phyloP scores from a whole-genome alignment of 2,797 vertebrate species.

The Anguilla megastoma region DNA sequence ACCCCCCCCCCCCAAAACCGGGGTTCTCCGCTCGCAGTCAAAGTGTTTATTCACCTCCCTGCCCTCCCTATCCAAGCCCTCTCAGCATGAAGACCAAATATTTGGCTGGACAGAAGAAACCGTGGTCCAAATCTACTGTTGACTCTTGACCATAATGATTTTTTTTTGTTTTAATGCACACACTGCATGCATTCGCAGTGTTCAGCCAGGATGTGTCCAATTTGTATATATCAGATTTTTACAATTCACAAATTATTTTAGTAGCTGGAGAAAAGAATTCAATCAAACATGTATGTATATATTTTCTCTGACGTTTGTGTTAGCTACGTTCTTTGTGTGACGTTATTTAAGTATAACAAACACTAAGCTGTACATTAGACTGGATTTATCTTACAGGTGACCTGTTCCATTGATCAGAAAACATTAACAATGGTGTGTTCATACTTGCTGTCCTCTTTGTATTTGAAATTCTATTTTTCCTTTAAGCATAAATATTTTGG shows the following conservation, averaged over 20 bases:
- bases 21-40: background rate
- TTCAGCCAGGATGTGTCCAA: slow-evolving; percentile 75
- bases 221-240: slow-evolving; percentile 95
- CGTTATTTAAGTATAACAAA: slow-evolving; percentile 62
- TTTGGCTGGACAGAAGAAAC: slow-evolving; percentile 54
- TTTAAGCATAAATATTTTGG: slow-evolving; percentile 43
- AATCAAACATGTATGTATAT: slow-evolving; percentile 71
- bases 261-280: slow-evolving; percentile 71
- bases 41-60: background rate
- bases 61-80: slow-evolving; percentile 1
- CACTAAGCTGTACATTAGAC: slow-evolving; percentile 64
- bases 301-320: slow-evolving; percentile 67
- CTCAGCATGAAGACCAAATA: slow-evolving; percentile 76
- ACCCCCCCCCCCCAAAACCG: background rate
- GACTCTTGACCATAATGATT: slow-evolving; percentile 56
- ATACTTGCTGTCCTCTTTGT: slow-evolving; percentile 37
- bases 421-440: slow-evolving; percentile 54
- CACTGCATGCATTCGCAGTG: slow-evolving; percentile 64
- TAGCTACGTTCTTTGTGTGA: slow-evolving; percentile 52
- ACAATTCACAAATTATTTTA: slow-evolving; percentile 94
- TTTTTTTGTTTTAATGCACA: slow-evolving; percentile 41
- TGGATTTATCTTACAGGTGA: slow-evolving; percentile 36
- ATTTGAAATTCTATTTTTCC: slow-evolving; percentile 42
- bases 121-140: slow-evolving; percentile 56
- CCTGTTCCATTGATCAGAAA: slow-evolving; percentile 42